These are phyloP conservation scores for Drosophila picticornis DNA, from an alignment of 2,888 invertebrate genomes.

Conservation along the genomic window DNA sequence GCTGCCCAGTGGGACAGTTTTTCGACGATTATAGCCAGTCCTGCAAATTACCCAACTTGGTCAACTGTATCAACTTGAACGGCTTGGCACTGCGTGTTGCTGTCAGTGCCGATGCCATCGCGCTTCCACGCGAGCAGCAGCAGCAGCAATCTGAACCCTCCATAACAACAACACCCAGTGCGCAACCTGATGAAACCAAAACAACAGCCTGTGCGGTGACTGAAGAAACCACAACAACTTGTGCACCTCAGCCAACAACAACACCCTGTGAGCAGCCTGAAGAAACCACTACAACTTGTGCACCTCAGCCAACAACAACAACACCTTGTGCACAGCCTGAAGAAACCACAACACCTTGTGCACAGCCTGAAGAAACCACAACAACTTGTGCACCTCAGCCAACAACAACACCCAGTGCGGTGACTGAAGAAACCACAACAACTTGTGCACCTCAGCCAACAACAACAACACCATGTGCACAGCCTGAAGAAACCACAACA, in stretches of 20 bases:
- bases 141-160: background rate
- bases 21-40: constrained; percentile 34
- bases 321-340: background rate
- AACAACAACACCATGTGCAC: no score
- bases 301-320: background rate
- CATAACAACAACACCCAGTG: background rate
- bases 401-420: no score
- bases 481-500: no score
- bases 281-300: background rate
- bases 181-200: background rate
- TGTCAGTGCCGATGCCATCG: background rate
- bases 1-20: constrained; percentile 35
- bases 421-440: no score
- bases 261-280: background rate
- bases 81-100: constrained; percentile 43
- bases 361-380: background rate
- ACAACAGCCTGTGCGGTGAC: background rate
- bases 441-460: no score
- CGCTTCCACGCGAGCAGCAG: background rate
- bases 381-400: background rate
- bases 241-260: background rate
- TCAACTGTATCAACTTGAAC: constrained; percentile 43
- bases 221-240: background rate
- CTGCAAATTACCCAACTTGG: constrained; percentile 31
- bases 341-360: background rate